These are phyloP conservation scores for Carcina quercana DNA, from an alignment of 2,888 invertebrate species.

Conservation along the genomic window DNA sequence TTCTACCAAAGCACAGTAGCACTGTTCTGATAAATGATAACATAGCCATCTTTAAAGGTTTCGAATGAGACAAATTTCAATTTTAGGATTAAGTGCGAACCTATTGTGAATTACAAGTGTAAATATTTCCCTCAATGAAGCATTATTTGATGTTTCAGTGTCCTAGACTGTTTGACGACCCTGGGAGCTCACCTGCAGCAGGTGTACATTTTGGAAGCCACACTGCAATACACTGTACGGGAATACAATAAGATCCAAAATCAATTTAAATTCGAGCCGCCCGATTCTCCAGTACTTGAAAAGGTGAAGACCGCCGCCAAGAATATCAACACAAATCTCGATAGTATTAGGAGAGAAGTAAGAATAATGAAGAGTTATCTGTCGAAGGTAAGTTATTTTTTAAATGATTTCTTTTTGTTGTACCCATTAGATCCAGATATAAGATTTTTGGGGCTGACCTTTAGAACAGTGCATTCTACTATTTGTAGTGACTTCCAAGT, in stretches of 20 bases:
- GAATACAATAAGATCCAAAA: slow-evolving; percentile 43
- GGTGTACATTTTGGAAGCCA: slow-evolving; percentile 71
- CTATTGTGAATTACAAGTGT: neutral
- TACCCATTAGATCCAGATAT: too few species aligned
- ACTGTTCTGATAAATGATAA: too few species aligned
- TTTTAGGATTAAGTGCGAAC: too few species aligned
- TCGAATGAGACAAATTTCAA: too few species aligned
- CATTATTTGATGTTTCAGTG: slow-evolving; percentile 46
- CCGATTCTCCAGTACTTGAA: slow-evolving; percentile 36
- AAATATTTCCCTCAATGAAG: neutral
- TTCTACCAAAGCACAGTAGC: too few species aligned
- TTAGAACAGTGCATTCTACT: too few species aligned
- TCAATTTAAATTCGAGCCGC: slow-evolving; percentile 49
- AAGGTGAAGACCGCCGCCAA: slow-evolving; percentile 33
- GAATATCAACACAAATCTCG: slow-evolving; percentile 38
- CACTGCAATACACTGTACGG: slow-evolving; percentile 67
- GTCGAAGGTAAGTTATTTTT: slow-evolving; percentile 33
- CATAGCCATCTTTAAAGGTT: too few species aligned
- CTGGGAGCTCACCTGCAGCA: slow-evolving; percentile 74
- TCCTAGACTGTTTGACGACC: slow-evolving; percentile 67
- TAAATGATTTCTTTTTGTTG: too few species aligned
- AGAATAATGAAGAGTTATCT: slow-evolving; percentile 39
- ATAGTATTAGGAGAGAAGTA: slow-evolving; percentile 39
- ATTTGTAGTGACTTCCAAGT: too few species aligned
- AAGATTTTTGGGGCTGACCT: too few species aligned